phyloP scores from a whole-genome alignment of 2,888 invertebrate species.

The Cylloceria caligata region DNA sequence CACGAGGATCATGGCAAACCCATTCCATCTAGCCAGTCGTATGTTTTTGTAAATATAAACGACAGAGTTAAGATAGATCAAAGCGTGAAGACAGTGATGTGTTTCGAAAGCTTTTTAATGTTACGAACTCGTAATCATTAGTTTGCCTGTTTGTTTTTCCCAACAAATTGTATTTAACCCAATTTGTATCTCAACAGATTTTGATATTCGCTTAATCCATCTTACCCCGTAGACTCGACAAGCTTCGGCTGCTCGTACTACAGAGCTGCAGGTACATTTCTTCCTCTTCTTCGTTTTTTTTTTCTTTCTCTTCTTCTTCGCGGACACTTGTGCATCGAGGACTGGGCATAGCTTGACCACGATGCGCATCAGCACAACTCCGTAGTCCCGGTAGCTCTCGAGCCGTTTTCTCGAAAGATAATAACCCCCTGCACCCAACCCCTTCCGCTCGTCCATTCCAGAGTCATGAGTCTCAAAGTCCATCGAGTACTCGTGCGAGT shows the following conservation, averaged over 20 bases:
- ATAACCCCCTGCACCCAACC: slow-evolving; percentile 26
- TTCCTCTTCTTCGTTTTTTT: slow-evolving; percentile 1
- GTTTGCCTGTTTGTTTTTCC: too few species aligned
- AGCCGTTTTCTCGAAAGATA: slow-evolving; percentile 45
- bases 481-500: slow-evolving; percentile 20
- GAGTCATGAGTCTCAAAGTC: slow-evolving; percentile 16
- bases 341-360: slow-evolving; percentile 10
- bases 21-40: too few species aligned
- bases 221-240: neutral
- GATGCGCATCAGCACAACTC: slow-evolving; percentile 11
- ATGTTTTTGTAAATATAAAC: too few species aligned
- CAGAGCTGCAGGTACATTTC: slow-evolving; percentile 32
- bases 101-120: too few species aligned
- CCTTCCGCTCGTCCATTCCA: slow-evolving; percentile 15
- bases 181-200: neutral
- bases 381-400: slow-evolving; percentile 29
- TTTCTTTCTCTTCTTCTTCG: neutral
- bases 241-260: neutral
- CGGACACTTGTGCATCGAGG: neutral
- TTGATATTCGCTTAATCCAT: neutral
- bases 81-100: too few species aligned
- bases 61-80: too few species aligned
- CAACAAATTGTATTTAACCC: neutral
- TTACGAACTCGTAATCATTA: too few species aligned
- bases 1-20: too few species aligned